Evolutionary conservation across 1,140 invertebrate species (phyloP).

Genomic region (Paraescarpia echinospica): DNA sequence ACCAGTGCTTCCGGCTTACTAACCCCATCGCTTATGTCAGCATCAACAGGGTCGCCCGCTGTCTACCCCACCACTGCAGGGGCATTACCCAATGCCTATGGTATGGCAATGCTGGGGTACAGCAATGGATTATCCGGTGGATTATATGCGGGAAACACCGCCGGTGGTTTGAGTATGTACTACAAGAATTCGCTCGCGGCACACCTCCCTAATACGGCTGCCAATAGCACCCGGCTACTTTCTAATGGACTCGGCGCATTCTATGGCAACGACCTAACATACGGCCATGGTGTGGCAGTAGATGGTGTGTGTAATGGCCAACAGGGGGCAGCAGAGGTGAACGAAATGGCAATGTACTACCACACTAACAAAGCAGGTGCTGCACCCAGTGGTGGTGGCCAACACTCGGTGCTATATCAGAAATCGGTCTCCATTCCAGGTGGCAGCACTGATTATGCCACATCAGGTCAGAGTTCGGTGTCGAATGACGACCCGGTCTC

Average conservation of each 20-base stretch:
- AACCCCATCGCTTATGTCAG: background rate
- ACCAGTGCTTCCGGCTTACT: background rate
- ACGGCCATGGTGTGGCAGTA: background rate
- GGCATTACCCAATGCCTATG: background rate
- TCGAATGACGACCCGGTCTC: conserved; percentile 11
- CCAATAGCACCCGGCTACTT: background rate
- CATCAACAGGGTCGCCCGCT: background rate
- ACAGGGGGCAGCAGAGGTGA: background rate
- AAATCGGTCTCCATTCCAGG: background rate
- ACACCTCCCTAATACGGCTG: background rate
- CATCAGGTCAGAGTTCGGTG: background rate
- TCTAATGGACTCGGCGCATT: background rate
- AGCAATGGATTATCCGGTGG: background rate
- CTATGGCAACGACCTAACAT: background rate
- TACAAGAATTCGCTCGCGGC: background rate
- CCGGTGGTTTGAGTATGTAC: background rate
- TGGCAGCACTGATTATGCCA: background rate
- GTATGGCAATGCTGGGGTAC: background rate
- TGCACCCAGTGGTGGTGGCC: background rate
- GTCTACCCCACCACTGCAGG: background rate
- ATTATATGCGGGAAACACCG: background rate
- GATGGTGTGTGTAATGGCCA: background rate
- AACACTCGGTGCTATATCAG: background rate
- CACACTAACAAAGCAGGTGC: background rate
- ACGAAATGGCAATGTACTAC: background rate